Base-by-base conservation (phyloP, 2,888 invertebrate species). In the Drosophila affinis region DNA sequence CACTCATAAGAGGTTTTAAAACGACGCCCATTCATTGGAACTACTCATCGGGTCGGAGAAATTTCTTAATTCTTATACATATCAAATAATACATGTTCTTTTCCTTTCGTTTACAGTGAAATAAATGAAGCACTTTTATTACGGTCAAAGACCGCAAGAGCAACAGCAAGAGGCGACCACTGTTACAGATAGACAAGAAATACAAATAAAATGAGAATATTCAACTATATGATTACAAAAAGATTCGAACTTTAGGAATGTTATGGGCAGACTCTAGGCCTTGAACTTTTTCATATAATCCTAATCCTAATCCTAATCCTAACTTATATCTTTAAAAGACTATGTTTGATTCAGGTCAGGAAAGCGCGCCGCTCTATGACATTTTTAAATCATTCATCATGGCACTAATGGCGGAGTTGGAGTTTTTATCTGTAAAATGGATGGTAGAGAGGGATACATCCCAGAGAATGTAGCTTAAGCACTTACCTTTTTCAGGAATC, bases 101-200 rank as follows among this genome's bases (percentile, higher is more conserved):
- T 49, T 24, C 18, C 17, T 54, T 34, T 56, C 45, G 34, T 51
- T 67, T 49, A 27, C 67, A 67, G 67, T 18, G 18, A 44, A 27
- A 17, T 56, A 34, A 68, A 10, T 51, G 68, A 45, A 57, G 5
- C 34, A 46, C 45, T 54, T 45, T 21, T 14, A 52, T 39, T 18
- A 7, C 5, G 14, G 17, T 48, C 56, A 5, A 5, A 32, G 29
- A 27, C 27, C 21, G 53, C 53, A 39, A 24, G 29, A 29, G 9
- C 29, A 29, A 5, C 24, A 5, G 24, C 24, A 29, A 9, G 29
- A 10, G n/a, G 9, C 39, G 14, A 44, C 7, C n/a, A 29, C 18
- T 24, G 39, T 64, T 54, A 54, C 14, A 24, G 39, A 54, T 32
- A 64, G 17, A 9, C 17, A 18, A 39, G 1, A 6, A 39, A 39